phyloP scores from a whole-genome alignment of 2,888 invertebrate species.

The Lottia scabra region DNA sequence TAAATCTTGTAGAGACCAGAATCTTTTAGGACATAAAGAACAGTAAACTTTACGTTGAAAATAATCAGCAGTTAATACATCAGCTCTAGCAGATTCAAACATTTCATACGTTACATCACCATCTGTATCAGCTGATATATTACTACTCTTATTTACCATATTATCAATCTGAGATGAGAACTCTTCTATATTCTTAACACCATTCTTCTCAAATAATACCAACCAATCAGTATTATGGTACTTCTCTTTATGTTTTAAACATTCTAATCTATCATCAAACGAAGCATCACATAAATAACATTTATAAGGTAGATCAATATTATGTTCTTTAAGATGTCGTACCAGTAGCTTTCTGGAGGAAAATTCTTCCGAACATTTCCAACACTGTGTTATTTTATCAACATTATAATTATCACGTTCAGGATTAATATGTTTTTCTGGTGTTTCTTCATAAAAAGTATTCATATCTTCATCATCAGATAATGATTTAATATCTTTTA shows the following conservation, averaged over 20 bases:
- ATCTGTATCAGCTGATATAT: constrained; percentile 4
- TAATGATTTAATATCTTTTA: not conserved
- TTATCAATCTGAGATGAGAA: constrained; percentile 61
- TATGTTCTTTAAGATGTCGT: constrained; percentile 66
- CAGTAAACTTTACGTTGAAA: constrained; percentile 70
- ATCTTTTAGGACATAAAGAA: constrained; percentile 91
- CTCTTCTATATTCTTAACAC: constrained; percentile 52
- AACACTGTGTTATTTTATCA: constrained; percentile 63
- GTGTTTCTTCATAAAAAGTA: constrained; percentile 35
- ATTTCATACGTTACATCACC: constrained; percentile 36
- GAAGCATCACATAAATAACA: constrained; percentile 93
- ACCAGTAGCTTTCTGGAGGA: constrained; percentile 56
- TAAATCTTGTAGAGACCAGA: constrained; percentile 95
- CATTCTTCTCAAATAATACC: constrained; percentile 75
- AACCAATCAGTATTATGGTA: constrained; percentile 84
- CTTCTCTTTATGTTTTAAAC: constrained; percentile 84
- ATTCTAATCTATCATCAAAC: constrained; percentile 82
- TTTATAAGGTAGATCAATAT: constrained; percentile 78
- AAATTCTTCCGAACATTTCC: constrained; percentile 62
- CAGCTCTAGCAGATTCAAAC: not conserved
- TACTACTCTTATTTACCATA: constrained; percentile 45
- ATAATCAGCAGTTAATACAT: constrained; percentile 50
- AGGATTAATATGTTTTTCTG: constrained; percentile 57
- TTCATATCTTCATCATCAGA: constrained; percentile 16
- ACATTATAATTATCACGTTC: constrained; percentile 66